Base-by-base conservation (phyloP, 2,888 invertebrate species). In the Coleophora deauratella region DNA sequence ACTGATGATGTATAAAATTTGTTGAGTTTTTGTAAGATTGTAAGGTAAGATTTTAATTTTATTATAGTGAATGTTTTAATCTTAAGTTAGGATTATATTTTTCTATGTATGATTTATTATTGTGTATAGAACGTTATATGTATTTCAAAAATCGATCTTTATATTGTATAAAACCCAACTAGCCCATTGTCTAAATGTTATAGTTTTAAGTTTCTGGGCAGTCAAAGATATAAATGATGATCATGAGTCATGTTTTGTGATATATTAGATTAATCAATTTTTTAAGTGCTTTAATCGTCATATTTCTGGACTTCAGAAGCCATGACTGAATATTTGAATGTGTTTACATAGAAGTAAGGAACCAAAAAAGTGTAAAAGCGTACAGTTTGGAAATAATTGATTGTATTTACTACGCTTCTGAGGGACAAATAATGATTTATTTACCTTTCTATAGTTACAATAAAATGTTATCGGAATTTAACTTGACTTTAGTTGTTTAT, bases 201-300 rank as follows among this genome's bases (percentile, higher is more conserved):
- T n/a, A n/a, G 6, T 21, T 21, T 21, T 21, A 21, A 6, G 21
- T 21, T 3, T 21, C 6, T 21, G 21, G 21, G 21, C 21, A 21
- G 21, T 21, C 6, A 21, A 21, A 21, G 21, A 21, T 4, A 59
- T 52, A 55, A 47, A 31, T 30, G 46, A 54, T 59, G 59, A 58
- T 62, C 59, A 64, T 67, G 66, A 72, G 73, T 73, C 74, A 71
- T 73, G 60, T 72, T 74, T 77, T 78, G 79, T 78, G 78, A 78
- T 78, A 77, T 73, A 63, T 67, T 77, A 76, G 73, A 53, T 65
- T 62, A 59, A 64, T 59, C 46, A 57, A 59, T 59, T 56, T 68
- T 21, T 21, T 21, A 21, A 21, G 21, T 6, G 21, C 21, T 21
- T 21, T 21, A 41, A 39, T 36, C 28, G 27, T 40, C 37, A 37